Base-by-base conservation (phyloP, 37 sponge, comb jelly and placozoan species). In the Spongia lamella region DNA sequence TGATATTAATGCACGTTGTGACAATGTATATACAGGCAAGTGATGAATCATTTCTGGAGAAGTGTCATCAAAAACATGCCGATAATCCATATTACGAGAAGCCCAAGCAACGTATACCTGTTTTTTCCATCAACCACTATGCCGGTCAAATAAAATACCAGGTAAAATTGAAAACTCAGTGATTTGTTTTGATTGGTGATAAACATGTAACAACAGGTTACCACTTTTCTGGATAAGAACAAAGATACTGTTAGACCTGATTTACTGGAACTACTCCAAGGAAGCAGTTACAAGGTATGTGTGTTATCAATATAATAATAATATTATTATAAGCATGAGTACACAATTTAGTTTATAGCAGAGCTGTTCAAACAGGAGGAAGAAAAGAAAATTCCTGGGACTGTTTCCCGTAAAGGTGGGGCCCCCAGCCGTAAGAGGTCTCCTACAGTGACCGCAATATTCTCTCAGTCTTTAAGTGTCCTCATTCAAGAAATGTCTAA, bases 151-250 rank as follows among this genome's bases (percentile, higher is more conserved):
- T 93, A 30, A 79, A 80, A 80, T 89, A 89, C 63, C 64, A 53
- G 47, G 89, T 89, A 51, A 34, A 0, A 19, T 7, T 22, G 0
- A 58, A 7, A 14, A 58, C 14, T 15, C 60, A 58, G 13, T 58
- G 29, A 22, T 58, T 7, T 26, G 4, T 30, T 57, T 4, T 53
- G 6, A 32, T 19, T 64, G 27, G 22, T 13, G 5, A 24, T 58
- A 20, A 11, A 29, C 20, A 31, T 38, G 13, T 80, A n/a, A n/a
- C n/a, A n/a, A 22, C 38, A 83, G 85, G 79, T 78, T 17, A 59
- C 20, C 19, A 65, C 24, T 66, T 92, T 92, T 38, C 81, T 93
- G 40, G 94, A 93, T 49, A 93, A 93, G 78, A 93, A 89, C 75
- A 82, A 90, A 22, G 86, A 86, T 61, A 62, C 76, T 1, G 43